Base-by-base conservation (phyloP, 2,888 invertebrate genomes). In the Epirrita christyi region DNA sequence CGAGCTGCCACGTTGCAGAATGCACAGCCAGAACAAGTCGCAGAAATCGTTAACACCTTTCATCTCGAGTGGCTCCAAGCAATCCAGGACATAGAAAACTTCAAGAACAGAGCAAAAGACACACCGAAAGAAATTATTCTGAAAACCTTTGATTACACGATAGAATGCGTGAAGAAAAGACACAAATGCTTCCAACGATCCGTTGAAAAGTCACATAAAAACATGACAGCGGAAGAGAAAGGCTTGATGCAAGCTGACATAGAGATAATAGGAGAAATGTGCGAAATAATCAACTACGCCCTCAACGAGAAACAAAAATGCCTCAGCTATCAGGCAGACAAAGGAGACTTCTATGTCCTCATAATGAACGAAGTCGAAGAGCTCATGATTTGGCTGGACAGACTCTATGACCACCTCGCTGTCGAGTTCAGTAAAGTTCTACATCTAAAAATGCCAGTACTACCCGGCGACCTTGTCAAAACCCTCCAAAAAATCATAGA, bases 331-430 rank as follows among this genome's bases (percentile, higher is more conserved):
- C 68, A 70, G 14, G 68, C 68, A 10, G 80, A 81, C 58, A 61
- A 71, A 47, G 48, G 40, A n/a, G 81, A 81, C 49, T 78, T 71
- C 41, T 46, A 61, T 28, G 28, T 55, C 2, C 68, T 67, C 53
- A 41, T 80, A 29, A 40, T 63, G 36, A 66, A 70, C 47, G 80
- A 81, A 68, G 61, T 66, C 45, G 71, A 80, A 50, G 80, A 81
- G 60, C 71, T 80, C n/a, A 56, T 78, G 40, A 68, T 69, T 55
- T 81, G 81, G 80, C 44, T 81, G n/a, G 80, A 81, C 32, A 66
- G 37, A 44, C 53, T 78, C 27, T 55, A 78, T 29, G 71, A 80
- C 47, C 59, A 67, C 59, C 55, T 81, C 52, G 71, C 74, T n/a
- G 42, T 68, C 27, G 66, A 72, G 37, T 62, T 72, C 2, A 63